Conservation (phyloP, 2,797 vertebrate species). For the Passerculus sandwichensis region DNA sequence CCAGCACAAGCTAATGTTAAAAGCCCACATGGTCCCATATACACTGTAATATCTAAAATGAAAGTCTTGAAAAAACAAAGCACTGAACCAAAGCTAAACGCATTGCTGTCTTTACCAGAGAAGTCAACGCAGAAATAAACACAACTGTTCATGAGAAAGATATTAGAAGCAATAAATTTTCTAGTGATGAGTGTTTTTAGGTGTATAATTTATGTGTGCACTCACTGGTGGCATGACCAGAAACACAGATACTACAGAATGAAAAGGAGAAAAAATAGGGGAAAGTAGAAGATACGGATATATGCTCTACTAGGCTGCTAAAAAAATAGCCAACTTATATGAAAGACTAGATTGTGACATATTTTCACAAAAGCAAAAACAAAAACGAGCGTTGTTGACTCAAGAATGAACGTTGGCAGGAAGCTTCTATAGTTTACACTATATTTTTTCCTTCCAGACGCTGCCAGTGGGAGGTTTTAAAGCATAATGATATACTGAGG, state of each 20-base stretch:
- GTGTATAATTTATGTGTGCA: conserved; percentile 63
- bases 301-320: conserved; percentile 6
- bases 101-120: conserved; percentile 35
- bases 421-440: conserved; percentile 59
- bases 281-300: conserved; percentile 41
- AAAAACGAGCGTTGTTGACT: conserved; percentile 51
- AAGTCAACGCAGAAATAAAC: conserved; percentile 65
- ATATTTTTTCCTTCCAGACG: conserved; percentile 58
- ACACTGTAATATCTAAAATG: conserved; percentile 30
- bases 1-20: not conserved
- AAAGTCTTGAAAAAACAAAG: conserved; percentile 51
- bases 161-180: conserved; percentile 70
- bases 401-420: conserved; percentile 48
- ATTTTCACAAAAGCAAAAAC: conserved; percentile 61
- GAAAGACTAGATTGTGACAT: conserved; percentile 51
- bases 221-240: conserved; percentile 45
- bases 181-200: conserved; percentile 61
- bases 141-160: conserved; percentile 66
- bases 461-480: conserved; percentile 69
- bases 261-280: conserved; percentile 29
- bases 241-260: conserved; percentile 48
- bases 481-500: conserved; percentile 64
- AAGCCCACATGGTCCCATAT: not conserved
- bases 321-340: conserved; percentile 32
- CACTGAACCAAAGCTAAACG: conserved; percentile 24